Conservation (phyloP, 2,888 invertebrate species). For the Macrosiphum euphorbiae region DNA sequence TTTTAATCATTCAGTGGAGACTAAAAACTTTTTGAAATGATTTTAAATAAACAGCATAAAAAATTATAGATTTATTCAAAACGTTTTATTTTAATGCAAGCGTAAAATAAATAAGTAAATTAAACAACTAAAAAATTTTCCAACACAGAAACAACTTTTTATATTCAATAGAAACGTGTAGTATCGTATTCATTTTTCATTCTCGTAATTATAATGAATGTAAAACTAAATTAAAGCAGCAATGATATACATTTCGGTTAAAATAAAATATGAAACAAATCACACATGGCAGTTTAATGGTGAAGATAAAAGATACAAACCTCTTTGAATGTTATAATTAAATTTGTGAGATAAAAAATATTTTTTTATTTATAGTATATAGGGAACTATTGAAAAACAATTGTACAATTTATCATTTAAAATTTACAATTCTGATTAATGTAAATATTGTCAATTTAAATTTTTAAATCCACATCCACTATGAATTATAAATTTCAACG, state of each 20-base stretch:
- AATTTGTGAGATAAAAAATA: background rate
- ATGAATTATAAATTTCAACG: background rate
- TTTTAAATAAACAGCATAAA: background rate
- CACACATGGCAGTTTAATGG: background rate
- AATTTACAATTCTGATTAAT: background rate
- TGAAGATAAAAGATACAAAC: background rate
- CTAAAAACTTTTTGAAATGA: background rate
- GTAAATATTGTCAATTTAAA: background rate
- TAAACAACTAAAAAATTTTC: background rate
- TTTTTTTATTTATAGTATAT: background rate
- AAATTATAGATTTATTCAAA: background rate
- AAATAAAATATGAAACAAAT: conserved; percentile 5
- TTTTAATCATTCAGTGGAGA: background rate
- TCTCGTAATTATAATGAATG: background rate
- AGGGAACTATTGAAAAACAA: background rate
- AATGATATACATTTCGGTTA: background rate
- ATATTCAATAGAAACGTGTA: background rate
- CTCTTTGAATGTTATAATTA: background rate
- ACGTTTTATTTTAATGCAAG: background rate
- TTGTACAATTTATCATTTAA: background rate
- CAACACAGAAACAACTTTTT: background rate
- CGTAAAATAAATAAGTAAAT: background rate
- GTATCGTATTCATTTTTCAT: background rate
- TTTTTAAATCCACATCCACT: background rate
- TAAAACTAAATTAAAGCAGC: background rate